Evolutionary conservation across 2,113 vertebrate genomes (phyloP).

Genomic region (Pelodiscus sinensis): DNA sequence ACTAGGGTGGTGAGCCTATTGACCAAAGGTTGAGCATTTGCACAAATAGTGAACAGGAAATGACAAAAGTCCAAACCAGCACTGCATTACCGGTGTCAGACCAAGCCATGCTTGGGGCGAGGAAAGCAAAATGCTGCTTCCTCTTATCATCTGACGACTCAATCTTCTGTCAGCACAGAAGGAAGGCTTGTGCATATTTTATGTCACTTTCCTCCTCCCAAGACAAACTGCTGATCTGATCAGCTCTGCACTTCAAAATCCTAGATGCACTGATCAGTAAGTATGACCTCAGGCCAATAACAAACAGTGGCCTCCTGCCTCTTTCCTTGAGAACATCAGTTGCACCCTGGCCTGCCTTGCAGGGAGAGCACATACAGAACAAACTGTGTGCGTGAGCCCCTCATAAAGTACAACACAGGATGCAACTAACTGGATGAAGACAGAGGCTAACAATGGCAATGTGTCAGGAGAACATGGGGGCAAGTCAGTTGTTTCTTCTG

Average conservation of each 20-base stretch:
- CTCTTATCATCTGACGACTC: constrained; percentile 65
- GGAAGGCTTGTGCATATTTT: constrained; percentile 66
- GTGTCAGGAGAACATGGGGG: neutral
- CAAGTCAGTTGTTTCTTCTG: neutral
- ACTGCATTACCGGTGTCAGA: neutral
- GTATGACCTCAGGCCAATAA: constrained; percentile 27
- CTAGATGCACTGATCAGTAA: neutral
- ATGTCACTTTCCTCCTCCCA: constrained; percentile 64
- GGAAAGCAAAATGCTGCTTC: constrained; percentile 67
- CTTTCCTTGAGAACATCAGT: constrained; percentile 24
- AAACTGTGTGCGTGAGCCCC: neutral
- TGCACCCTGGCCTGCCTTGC: constrained; percentile 21
- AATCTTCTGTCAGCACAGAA: constrained; percentile 70
- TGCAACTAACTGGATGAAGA: constrained; percentile 44
- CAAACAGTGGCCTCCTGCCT: constrained; percentile 51
- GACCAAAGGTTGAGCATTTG: neutral
- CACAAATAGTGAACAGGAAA: constrained; percentile 3
- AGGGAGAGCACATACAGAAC: neutral
- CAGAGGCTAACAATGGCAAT: constrained; percentile 28
- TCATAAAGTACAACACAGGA: neutral
- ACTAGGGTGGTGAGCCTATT: constrained; percentile 22
- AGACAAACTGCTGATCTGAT: constrained; percentile 63
- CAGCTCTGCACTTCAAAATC: constrained; percentile 42
- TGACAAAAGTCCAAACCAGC: neutral
- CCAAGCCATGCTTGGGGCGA: constrained; percentile 58